These are phyloP conservation scores for Streblospio benedicti DNA, from an alignment of 1,140 invertebrate species.

Conservation along the genomic window DNA sequence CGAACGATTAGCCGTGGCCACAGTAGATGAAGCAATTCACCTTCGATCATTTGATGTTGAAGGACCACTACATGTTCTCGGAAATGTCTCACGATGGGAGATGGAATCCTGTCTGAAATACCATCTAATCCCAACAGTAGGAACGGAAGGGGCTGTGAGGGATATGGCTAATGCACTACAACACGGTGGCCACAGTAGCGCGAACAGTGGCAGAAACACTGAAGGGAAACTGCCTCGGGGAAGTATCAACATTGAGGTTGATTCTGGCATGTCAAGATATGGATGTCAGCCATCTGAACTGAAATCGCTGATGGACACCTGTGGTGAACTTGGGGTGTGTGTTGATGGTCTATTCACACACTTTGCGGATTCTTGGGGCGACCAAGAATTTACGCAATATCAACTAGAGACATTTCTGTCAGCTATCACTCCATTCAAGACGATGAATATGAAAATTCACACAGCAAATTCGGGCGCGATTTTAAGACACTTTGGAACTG, in stretches of 20 bases:
- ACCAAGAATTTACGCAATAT: conserved; percentile 20
- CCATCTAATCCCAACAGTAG: conserved; percentile 1
- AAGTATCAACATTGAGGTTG: conserved; percentile 28
- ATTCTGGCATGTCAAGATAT: conserved; percentile 32
- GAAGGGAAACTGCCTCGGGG: not conserved
- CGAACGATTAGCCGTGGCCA: conserved; percentile 28
- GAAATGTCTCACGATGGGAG: not conserved
- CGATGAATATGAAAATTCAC: too few species aligned
- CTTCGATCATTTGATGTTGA: conserved; percentile 22
- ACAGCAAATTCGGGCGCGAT: conserved; percentile 28
- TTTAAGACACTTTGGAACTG: conserved; percentile 20
- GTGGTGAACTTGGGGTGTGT: conserved; percentile 16
- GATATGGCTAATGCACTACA: not conserved
- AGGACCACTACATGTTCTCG: conserved; percentile 24
- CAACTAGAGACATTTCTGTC: conserved; percentile 25
- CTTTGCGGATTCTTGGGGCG: conserved; percentile 26
- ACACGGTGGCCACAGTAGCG: too few species aligned
- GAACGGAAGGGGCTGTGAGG: not conserved
- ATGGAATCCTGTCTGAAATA: conserved; percentile 2
- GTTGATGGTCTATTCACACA: conserved; percentile 30
- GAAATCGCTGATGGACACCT: conserved; percentile 19
- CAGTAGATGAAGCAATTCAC: conserved; percentile 24
- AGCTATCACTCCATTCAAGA: not conserved
- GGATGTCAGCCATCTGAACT: conserved; percentile 27
- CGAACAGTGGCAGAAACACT: not conserved